Conservation (phyloP, 2,888 invertebrate genomes). For the Oscheius onirici region DNA sequence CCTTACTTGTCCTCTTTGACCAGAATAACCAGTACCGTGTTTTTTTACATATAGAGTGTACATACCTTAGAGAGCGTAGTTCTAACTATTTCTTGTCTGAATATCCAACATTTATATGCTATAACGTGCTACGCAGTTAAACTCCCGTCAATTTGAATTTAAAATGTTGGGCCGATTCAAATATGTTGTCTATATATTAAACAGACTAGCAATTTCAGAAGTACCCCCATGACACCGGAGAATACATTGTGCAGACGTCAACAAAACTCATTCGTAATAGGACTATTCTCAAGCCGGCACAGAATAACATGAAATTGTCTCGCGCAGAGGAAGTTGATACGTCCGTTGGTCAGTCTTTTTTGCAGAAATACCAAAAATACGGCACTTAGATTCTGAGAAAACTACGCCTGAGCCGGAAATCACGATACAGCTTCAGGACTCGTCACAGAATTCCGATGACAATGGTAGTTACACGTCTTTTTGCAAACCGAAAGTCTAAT, state of each 20-base stretch:
- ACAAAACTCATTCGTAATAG: conserved; percentile 6
- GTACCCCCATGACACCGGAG: neutral
- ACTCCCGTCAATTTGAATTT: too few species aligned
- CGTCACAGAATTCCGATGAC: neutral
- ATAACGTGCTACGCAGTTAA: too few species aligned
- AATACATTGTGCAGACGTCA: conserved; percentile 17
- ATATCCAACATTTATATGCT: too few species aligned
- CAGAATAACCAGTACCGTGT: too few species aligned
- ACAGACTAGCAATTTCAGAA: neutral
- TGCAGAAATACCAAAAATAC: neutral
- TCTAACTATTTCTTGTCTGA: too few species aligned
- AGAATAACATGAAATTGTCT: neutral
- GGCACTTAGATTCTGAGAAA: neutral
- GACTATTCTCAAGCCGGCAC: neutral
- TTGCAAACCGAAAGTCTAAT: neutral
- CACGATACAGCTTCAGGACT: neutral
- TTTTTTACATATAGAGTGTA: too few species aligned
- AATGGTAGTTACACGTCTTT: neutral
- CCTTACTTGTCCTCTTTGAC: too few species aligned
- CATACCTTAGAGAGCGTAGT: too few species aligned
- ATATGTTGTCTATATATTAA: too few species aligned
- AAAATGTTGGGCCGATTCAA: too few species aligned
- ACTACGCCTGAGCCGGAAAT: neutral
- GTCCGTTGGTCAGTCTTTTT: neutral
- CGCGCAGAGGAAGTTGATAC: neutral